Percentiles rank a stretch among this genome's conserved stretches.
These are phyloP conservation scores for Apamea monoglypha DNA, from an alignment of 2,888 invertebrate genomes.

Conservation along the genomic window DNA sequence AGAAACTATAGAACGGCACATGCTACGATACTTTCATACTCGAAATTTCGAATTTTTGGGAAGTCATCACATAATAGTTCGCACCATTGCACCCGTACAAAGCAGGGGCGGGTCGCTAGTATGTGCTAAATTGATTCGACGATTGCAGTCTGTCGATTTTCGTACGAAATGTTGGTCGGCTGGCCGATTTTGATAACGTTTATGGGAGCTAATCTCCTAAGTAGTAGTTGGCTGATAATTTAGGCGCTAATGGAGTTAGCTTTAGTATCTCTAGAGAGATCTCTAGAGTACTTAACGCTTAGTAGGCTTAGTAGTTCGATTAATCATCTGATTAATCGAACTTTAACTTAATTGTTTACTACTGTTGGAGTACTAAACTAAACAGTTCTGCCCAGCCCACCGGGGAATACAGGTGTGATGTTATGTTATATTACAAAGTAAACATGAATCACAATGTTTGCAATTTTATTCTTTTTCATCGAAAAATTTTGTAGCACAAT, in stretches of 20 bases:
- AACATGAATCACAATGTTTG: background rate
- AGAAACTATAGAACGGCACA: background rate
- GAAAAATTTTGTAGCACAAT: background rate
- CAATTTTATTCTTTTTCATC: background rate
- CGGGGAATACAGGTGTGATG: background rate
- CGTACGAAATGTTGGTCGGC: slow-evolving; percentile 13
- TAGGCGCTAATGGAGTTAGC: slow-evolving; percentile 20
- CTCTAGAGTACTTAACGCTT: too few relatives aligned
- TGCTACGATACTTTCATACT: background rate
- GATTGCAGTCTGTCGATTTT: slow-evolving; percentile 23
- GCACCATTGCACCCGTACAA: background rate
- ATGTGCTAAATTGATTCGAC: slow-evolving; percentile 12
- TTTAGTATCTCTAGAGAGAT: slow-evolving; percentile 1
- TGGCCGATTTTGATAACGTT: slow-evolving; percentile 41
- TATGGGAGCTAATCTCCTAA: slow-evolving; percentile 28
- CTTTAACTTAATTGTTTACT: background rate
- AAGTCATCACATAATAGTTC: background rate
- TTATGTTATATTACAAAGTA: background rate
- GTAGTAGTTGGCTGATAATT: background rate
- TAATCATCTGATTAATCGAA: slow-evolving; percentile 19
- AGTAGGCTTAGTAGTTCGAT: too few relatives aligned
- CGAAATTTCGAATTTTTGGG: background rate
- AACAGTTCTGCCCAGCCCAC: background rate
- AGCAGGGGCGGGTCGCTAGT: background rate
- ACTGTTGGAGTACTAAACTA: background rate